Evolutionary conservation across 1,140 invertebrate genomes (phyloP).

Genomic region (Euglossa dilemma): DNA sequence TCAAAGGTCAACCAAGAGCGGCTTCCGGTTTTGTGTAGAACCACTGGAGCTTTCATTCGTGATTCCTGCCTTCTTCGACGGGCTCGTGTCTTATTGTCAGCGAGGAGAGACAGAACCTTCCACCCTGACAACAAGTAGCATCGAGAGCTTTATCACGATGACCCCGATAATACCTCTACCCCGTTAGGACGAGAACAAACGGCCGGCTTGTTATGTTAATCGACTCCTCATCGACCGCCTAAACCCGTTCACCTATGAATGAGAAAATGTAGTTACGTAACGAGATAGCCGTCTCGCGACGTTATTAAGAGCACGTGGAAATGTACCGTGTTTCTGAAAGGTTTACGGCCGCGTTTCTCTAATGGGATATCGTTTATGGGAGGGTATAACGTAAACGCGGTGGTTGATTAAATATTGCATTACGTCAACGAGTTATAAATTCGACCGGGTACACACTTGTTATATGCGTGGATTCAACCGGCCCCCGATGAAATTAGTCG

Average conservation of each 20-base stretch:
- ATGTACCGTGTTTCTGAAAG: background rate
- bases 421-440: too few relatives aligned
- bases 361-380: background rate
- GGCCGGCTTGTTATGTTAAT: conserved; percentile 75
- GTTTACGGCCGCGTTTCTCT: background rate
- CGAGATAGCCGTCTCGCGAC: conserved; percentile 40
- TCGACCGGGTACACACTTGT: too few relatives aligned
- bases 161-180: conserved; percentile 69
- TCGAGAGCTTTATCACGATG: conserved; percentile 70
- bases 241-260: conserved; percentile 36
- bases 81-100: conserved; percentile 19
- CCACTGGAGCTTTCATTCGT: conserved; percentile 48
- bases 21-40: background rate
- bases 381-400: too few relatives aligned
- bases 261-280: conserved; percentile 37
- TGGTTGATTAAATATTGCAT: too few relatives aligned
- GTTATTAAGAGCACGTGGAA: conserved; percentile 53
- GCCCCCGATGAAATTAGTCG: too few relatives aligned
- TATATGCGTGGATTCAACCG: too few relatives aligned
- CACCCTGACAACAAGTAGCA: conserved; percentile 20
- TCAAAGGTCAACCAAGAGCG: background rate
- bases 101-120: conserved; percentile 49
- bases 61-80: conserved; percentile 13
- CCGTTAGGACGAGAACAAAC: conserved; percentile 66
- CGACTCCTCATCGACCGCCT: conserved; percentile 70